Evolutionary conservation across 1,140 invertebrate genomes (phyloP), one percentile per base, ranked within the genome.

Genomic region (Thrips palmi): DNA sequence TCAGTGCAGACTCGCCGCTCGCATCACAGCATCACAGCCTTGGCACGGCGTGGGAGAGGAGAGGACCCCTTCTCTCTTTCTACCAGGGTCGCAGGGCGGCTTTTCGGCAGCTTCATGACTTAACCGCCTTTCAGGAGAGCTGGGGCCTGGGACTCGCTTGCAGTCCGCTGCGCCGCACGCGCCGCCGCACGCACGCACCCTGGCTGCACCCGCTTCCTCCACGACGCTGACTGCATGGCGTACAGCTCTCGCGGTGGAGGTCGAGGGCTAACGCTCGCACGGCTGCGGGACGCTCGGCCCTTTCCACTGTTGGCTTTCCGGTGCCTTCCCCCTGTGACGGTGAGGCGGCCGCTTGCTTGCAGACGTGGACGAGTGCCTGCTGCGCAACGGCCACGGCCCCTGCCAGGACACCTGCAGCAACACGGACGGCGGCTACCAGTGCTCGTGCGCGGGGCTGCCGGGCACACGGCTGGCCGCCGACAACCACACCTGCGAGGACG

Each of bases 381-480:
- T 60, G 4, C 63, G 68, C 40, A 71, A 71, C 49, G 70, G 71
- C 2, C 71, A 72, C 42, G 74, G 74, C 2, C 71, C 71, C 14
- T 77, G 73, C 50, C 68, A 76, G 48, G 70, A 67, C 34, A 56
- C 53, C 18, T 83, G 79, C 51, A 52, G 56, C 35, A 78, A 82
- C 55, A 63, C 64, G 17, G 54, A 54, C 39, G 66, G 69, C 12
- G 62, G 67, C 22, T 74, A 75, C 43, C 48, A 54, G 33, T 81
- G 77, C 49, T 62, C 58, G 33, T 78, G 74, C 52, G 53, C 57
- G 19, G 52, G 57, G 37, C 24, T 47, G 10, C 45, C 41, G 4
- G 70, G 71, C 38, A 72, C 71, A 45, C 55, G 62, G 48, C 60
- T 77, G 38, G 57, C 63, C 10, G 35, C 52, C 8, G 70, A 77